Evolutionary conservation across 1,140 invertebrate species (phyloP), one percentile per base, ranked within the genome.

Genomic region (Aricia agestis): DNA sequence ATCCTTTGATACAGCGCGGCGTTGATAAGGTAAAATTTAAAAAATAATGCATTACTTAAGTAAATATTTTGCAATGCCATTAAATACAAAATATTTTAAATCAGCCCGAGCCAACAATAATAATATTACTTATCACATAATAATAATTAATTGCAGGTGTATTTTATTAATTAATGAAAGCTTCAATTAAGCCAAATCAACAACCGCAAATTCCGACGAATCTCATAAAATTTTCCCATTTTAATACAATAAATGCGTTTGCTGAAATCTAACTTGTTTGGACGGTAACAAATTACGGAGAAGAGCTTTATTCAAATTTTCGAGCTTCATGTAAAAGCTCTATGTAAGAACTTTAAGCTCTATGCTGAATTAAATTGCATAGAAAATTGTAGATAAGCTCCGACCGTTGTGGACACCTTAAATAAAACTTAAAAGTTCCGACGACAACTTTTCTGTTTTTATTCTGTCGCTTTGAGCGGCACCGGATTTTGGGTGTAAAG

Each of bases 251-350:
- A 63, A 63, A 19, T 19, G 18, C 59, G 10, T 63, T 25, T 18
- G 19, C 18, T 19, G 59, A 63, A 63, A 63, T 63, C 59, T 25
- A 71, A 69, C 73, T 75, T 70, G 66, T 71, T 67, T 70, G 42
- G 67, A 31, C 71, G 66, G 65, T 72, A 77, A 75, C 72, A 77
- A 74, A 75, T 77, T 76, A 70, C 72, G 67, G 41, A 78, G 77
- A 77, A 73, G 75, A 77, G 69, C 58, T 77, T 77, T 80, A 77
- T 78, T 81, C 70, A 81, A 77, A 76, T 73, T 74, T 79, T 76
- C 70, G 68, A 73, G 67, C 70, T 42, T 74, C 72, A 74, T 72
- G 71, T 69, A 66, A 74, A 77, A 72, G 66, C 70, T 42, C 72
- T 74, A 74, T 72, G 72, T 69, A 66, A 74, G 76, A 72, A 63